phyloP scores from a whole-genome alignment of 2,113 vertebrate species.

The Menidia beryllina region DNA sequence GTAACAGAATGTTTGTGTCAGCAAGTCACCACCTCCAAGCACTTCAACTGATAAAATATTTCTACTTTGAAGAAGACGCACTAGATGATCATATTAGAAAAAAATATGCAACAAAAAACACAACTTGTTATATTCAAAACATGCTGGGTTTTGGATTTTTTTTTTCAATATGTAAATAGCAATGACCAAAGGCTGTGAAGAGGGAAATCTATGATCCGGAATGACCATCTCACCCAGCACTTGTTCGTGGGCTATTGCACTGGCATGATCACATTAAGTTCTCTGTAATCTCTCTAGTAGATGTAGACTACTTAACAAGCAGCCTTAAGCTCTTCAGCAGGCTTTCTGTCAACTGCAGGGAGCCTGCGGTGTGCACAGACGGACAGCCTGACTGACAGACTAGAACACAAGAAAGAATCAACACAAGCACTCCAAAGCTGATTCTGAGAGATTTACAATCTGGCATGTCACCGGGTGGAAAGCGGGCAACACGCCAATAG shows the following conservation, averaged over 20 bases:
- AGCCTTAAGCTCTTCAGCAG: constrained; percentile 75
- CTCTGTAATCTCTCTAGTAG: constrained; percentile 74
- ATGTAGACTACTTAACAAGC: constrained; percentile 75
- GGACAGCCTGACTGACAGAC: constrained; percentile 58
- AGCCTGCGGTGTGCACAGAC: constrained; percentile 53
- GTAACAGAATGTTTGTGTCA: constrained; percentile 43
- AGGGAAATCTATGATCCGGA: constrained; percentile 38
- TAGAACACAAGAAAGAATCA: constrained; percentile 55
- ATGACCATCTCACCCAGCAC: constrained; percentile 50
- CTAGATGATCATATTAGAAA: neutral
- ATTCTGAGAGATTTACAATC: constrained; percentile 75
- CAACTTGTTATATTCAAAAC: too few species aligned
- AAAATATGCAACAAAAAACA: neutral
- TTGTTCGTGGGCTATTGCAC: constrained; percentile 44
- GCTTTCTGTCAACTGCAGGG: constrained; percentile 64
- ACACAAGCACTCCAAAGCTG: constrained; percentile 62
- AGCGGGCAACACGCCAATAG: constrained; percentile 65
- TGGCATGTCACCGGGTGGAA: constrained; percentile 71
- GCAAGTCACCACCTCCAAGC: constrained; percentile 3
- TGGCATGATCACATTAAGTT: constrained; percentile 64
- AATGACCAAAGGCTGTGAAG: constrained; percentile 27
- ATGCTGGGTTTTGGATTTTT: neutral
- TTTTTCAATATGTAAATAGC: constrained; percentile 10
- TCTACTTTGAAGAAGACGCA: neutral
- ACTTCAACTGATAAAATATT: neutral